These are phyloP conservation scores for Nasonia longicornis DNA, from an alignment of 1,140 invertebrate species.

Conservation along the genomic window DNA sequence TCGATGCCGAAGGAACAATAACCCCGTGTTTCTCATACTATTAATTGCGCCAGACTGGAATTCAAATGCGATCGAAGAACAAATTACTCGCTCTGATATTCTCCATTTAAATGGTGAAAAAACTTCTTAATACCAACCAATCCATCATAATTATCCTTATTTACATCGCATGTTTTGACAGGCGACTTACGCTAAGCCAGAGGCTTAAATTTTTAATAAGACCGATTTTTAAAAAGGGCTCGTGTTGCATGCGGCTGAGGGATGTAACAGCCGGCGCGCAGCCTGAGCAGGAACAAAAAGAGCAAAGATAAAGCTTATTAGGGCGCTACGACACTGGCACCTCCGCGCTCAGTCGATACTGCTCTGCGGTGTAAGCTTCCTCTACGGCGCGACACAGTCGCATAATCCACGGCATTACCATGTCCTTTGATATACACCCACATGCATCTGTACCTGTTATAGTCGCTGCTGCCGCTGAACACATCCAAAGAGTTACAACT, in stretches of 20 bases:
- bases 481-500: not conserved
- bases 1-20: slow-evolving; percentile 17
- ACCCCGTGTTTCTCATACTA: not conserved
- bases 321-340: not conserved
- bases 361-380: not conserved
- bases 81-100: no score
- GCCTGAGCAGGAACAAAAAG: not conserved
- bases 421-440: slow-evolving; percentile 7
- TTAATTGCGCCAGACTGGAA: slow-evolving; percentile 2
- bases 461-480: not conserved
- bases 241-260: not conserved
- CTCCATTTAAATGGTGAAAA: no score
- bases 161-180: not conserved
- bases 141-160: not conserved
- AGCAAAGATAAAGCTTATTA: slow-evolving; percentile 19
- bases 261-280: not conserved
- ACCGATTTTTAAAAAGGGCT: not conserved
- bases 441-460: not conserved
- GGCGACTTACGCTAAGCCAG: not conserved
- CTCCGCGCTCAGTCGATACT: not conserved
- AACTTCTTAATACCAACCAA: no score
- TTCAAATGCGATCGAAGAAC: not conserved
- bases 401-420: slow-evolving; percentile 9
- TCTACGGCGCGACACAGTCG: not conserved
- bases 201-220: not conserved